phyloP scores from a whole-genome alignment of 2,113 vertebrate species.

The Sterrhoptilus dennistouni region DNA sequence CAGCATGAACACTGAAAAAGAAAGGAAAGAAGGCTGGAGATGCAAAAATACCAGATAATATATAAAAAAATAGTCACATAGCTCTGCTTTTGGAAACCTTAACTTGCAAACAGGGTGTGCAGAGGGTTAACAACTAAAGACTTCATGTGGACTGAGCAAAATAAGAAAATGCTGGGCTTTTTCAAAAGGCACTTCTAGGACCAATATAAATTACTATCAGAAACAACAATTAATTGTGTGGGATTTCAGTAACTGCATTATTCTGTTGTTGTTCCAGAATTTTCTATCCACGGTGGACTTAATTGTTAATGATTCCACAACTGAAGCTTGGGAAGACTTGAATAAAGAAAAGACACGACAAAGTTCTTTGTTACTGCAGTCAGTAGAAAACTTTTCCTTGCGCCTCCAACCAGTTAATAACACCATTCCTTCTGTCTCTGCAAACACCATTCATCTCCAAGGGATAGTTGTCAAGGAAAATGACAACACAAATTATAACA shows the following conservation, averaged over 20 bases:
- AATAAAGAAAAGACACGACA: background rate
- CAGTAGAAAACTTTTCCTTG: conserved; percentile 74
- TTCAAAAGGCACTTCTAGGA: background rate
- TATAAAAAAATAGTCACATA: background rate
- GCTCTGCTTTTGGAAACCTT: background rate
- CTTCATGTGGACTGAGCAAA: background rate
- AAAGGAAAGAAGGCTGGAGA: background rate
- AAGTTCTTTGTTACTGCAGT: conserved; percentile 70
- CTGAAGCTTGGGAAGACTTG: background rate
- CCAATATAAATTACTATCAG: background rate
- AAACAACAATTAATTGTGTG: background rate
- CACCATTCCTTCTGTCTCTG: background rate
- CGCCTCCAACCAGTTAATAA: background rate
- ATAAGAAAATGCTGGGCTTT: background rate
- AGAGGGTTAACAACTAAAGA: background rate
- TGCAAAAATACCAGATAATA: background rate
- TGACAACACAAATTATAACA: background rate
- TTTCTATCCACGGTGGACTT: conserved; percentile 72
- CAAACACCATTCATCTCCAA: conserved; percentile 66
- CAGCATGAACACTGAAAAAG: background rate
- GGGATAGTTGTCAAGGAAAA: background rate
- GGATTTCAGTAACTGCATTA: background rate
- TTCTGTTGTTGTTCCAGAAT: conserved; percentile 73
- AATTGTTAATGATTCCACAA: conserved; percentile 68
- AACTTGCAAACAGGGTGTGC: background rate